Evolutionary conservation across 1,140 invertebrate genomes (phyloP).

Genomic region (Procambarus clarkii): DNA sequence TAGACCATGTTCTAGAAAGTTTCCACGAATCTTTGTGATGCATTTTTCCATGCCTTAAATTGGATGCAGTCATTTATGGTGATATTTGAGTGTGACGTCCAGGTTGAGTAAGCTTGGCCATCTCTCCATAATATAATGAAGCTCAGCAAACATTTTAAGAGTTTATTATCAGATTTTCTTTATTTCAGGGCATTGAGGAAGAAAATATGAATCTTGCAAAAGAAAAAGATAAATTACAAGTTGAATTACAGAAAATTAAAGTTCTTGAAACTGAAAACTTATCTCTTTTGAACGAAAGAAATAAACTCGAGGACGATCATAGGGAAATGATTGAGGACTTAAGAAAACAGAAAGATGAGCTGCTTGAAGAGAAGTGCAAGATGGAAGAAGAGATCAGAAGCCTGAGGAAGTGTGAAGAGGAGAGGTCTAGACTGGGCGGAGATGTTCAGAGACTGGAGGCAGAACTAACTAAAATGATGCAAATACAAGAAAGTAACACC

Average conservation of each 20-base stretch:
- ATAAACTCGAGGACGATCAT: conserved; percentile 62
- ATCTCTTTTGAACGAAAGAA: conserved; percentile 74
- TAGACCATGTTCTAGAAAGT: too few relatives aligned
- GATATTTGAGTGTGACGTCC: too few relatives aligned
- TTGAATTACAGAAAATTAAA: conserved; percentile 69
- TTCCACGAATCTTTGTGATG: too few relatives aligned
- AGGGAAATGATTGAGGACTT: conserved; percentile 29
- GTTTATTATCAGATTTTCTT: neutral
- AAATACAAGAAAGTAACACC: conserved; percentile 45
- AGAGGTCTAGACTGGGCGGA: conserved; percentile 41
- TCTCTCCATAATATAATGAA: too few relatives aligned
- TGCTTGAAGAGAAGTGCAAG: conserved; percentile 14
- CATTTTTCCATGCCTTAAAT: too few relatives aligned
- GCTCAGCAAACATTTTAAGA: too few relatives aligned
- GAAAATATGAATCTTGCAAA: conserved; percentile 60
- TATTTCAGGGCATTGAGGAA: conserved; percentile 53
- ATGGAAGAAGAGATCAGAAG: conserved; percentile 70
- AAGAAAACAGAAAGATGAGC: conserved; percentile 1
- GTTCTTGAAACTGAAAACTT: conserved; percentile 74
- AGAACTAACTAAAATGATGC: conserved; percentile 54
- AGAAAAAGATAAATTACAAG: conserved; percentile 54
- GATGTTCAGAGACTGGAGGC: conserved; percentile 58
- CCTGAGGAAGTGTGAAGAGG: conserved; percentile 52
- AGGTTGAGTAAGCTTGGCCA: too few relatives aligned
- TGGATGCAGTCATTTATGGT: too few relatives aligned